Percentiles rank a stretch among this genome's conserved stretches.
phyloP scores from a whole-genome alignment of 2,797 vertebrate genomes.

The Rallus crepitans region DNA sequence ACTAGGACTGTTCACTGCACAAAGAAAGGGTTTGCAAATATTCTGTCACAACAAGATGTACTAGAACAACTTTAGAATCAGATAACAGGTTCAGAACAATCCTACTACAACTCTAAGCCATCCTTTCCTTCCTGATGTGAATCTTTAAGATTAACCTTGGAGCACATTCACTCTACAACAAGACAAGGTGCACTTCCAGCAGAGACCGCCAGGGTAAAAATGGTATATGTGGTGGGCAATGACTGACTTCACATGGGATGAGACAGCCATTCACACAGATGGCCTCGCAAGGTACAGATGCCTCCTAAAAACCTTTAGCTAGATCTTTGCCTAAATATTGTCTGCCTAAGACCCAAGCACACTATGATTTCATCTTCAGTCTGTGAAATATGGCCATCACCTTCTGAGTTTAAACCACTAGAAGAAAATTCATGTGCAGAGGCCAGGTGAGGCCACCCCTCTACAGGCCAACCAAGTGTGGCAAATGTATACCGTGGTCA shows the following conservation, averaged over 20 bases:
- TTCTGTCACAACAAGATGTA: background rate
- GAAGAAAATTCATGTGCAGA: background rate
- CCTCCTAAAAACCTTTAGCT: background rate
- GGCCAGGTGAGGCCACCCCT: background rate
- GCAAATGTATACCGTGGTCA: too few relatives aligned
- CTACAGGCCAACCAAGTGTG: background rate
- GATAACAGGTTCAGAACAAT: background rate
- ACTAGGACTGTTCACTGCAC: background rate
- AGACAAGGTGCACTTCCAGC: background rate
- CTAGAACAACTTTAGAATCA: background rate
- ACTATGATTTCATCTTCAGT: background rate
- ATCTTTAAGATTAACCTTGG: background rate
- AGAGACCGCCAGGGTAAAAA: background rate
- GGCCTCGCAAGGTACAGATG: background rate
- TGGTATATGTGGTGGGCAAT: fast-evolving
- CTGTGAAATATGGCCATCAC: background rate
- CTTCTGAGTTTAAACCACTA: background rate
- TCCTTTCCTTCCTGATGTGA: background rate
- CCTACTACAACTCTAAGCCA: background rate
- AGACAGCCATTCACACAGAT: background rate
- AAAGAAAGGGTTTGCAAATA: background rate
- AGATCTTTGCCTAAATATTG: background rate
- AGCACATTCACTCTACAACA: background rate
- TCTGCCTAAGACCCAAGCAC: background rate
- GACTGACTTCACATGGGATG: background rate